Evolutionary conservation across 2,113 vertebrate species (phyloP), one percentile per base, ranked within the genome.

Genomic region (Myodes glareolus): DNA sequence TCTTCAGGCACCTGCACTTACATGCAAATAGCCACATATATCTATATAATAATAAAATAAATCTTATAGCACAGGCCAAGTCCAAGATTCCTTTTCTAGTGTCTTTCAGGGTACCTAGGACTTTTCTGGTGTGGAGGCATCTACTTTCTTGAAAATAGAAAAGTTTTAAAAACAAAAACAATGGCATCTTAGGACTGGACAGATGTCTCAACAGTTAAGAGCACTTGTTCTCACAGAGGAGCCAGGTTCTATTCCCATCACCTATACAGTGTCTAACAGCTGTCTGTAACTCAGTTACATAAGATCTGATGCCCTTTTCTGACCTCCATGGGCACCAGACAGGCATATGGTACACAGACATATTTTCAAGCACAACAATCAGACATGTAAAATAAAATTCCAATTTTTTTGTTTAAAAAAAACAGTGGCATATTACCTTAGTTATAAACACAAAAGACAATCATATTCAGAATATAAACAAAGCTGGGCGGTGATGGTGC

Each of bases 361-460:
- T 14, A 61, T 36, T 81, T 58, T 81, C 21, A 58, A 81, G 52
- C 36, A 61, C 61, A 58, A 61, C 23, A n/a, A 36, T 39, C 52
- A 61, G 25, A 39, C 21, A 27, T 5, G 1, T 81, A 31, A 67
- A 67, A n/a, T 81, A 81, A 81, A n/a, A 10, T 39, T 39, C 19
- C n/a, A n/a, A 17, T n/a, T 29, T 76, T 61, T n/a, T 45, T 78
- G 82, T 63, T 72, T 31, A 96, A 96, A 89, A 89, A 78, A 52
- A 96, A 88, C 84, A 12, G 36, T 45, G 70, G 55, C 12, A 39
- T 85, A 78, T 33, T 90, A 5, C 47, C 80, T 92, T 52, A 75
- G 31, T 39, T 72, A 47, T 92, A 88, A 96, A 82, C n/a, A 55
- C 7, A 39, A 94, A 89, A 42, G 33, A 88, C 31, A 85, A 75